Evolutionary conservation across 2,888 invertebrate species (phyloP).

Genomic region (Hypselothyrea guttata): DNA sequence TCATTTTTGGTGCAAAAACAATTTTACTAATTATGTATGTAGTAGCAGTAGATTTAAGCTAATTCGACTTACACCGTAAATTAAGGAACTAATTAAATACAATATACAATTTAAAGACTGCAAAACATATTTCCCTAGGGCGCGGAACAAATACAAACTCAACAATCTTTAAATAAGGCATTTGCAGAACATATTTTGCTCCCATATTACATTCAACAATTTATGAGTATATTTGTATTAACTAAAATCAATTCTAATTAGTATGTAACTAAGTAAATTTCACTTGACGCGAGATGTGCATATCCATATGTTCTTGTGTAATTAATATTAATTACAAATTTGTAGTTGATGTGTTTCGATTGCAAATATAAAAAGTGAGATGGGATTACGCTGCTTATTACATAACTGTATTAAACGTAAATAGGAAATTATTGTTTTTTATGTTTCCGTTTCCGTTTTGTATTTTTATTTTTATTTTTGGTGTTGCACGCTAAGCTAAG

Average conservation of each 20-base stretch:
- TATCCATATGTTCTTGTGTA: slow-evolving; percentile 31
- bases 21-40: slow-evolving; percentile 49
- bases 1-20: slow-evolving; percentile 35
- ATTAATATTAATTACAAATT: slow-evolving; percentile 23
- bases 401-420: slow-evolving; percentile 23
- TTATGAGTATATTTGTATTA: slow-evolving; percentile 13
- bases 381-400: slow-evolving; percentile 27
- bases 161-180: slow-evolving; percentile 66
- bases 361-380: slow-evolving; percentile 58
- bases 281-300: slow-evolving; percentile 4
- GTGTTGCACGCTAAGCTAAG: too few species aligned
- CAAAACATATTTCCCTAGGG: slow-evolving; percentile 23
- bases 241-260: slow-evolving; percentile 28
- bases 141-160: slow-evolving; percentile 61
- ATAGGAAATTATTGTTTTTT: slow-evolving; percentile 34
- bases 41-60: slow-evolving; percentile 45
- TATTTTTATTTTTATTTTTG: too few species aligned
- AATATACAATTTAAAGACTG: slow-evolving; percentile 47
- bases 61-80: slow-evolving; percentile 54
- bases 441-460: too few species aligned
- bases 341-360: slow-evolving; percentile 37
- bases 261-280: slow-evolving; percentile 8
- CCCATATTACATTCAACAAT: slow-evolving; percentile 49
- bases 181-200: slow-evolving; percentile 57
- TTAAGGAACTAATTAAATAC: slow-evolving; percentile 58